Conservation (phyloP, 1,140 invertebrate genomes). For the Hypsibius dujardini region DNA sequence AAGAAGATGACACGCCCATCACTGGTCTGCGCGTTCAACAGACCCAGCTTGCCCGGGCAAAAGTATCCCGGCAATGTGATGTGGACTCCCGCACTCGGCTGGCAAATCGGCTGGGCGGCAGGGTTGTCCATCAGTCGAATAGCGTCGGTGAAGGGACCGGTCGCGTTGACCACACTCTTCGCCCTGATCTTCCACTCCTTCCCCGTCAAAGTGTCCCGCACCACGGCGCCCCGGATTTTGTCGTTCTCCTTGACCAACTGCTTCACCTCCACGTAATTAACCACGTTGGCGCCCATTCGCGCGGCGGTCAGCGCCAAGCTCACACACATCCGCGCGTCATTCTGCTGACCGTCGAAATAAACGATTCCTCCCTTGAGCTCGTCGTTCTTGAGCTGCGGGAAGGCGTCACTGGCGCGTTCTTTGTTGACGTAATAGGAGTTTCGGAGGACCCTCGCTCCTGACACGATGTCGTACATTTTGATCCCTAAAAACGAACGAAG, state of each 20-base stretch:
- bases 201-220: constrained; percentile 36
- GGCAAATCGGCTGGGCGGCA: constrained; percentile 62
- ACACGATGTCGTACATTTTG: constrained; percentile 93
- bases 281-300: constrained; percentile 76
- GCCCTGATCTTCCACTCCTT: constrained; percentile 79
- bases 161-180: constrained; percentile 91
- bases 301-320: constrained; percentile 83
- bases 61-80: constrained; percentile 94
- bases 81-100: constrained; percentile 87
- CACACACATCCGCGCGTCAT: constrained; percentile 95
- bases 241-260: constrained; percentile 52
- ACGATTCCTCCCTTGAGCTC: constrained; percentile 85
- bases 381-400: constrained; percentile 85
- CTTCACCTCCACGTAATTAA: constrained; percentile 73
- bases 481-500: constrained; percentile 48
- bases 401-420: constrained; percentile 76
- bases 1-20: constrained; percentile 97
- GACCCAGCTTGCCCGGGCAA: constrained; percentile 88
- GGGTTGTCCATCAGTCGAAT: constrained; percentile 88
- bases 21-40: constrained; percentile 86
- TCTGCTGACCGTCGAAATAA: constrained; percentile 97
- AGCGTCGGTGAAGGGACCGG: constrained; percentile 88
- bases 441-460: constrained; percentile 81
- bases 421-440: constrained; percentile 85
- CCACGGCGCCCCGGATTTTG: constrained; percentile 30